These are phyloP conservation scores for Eretmocerus hayati DNA, from an alignment of 2,888 invertebrate genomes.

Conservation along the genomic window DNA sequence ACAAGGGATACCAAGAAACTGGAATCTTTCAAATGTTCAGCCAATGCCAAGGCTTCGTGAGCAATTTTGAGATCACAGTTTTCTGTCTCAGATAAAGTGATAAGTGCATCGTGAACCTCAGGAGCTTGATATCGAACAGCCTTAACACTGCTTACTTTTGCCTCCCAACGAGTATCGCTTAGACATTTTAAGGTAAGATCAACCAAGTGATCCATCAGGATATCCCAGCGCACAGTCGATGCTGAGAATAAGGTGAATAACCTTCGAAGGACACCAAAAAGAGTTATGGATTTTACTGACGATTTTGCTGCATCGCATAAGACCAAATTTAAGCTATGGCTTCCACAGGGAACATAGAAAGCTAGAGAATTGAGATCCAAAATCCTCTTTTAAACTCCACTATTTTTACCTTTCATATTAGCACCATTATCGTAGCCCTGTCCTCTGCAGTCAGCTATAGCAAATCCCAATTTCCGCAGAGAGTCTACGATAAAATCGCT, in stretches of 20 bases:
- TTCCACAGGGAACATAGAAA: not conserved
- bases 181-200: conserved; percentile 22
- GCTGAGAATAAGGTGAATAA: conserved; percentile 24
- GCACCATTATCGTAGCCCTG: conserved; percentile 2
- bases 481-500: not conserved
- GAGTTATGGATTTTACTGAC: conserved; percentile 32
- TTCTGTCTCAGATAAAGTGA: conserved; percentile 15
- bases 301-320: conserved; percentile 23
- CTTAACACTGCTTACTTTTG: conserved; percentile 28
- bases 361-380: not conserved
- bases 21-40: too few relatives aligned
- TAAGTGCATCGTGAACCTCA: conserved; percentile 32
- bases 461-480: not conserved
- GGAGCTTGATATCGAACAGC: conserved; percentile 31
- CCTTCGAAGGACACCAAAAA: conserved; percentile 34
- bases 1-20: too few relatives aligned
- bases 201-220: conserved; percentile 29
- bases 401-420: not conserved
- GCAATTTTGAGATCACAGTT: conserved; percentile 33
- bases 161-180: conserved; percentile 31
- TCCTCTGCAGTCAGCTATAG: not conserved
- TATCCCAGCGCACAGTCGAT: conserved; percentile 31
- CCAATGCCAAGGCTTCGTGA: too few relatives aligned
- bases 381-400: not conserved
- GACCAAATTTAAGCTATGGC: conserved; percentile 12